Conservation (phyloP, 2,113 vertebrate genomes). For the Tonatia bakeri region DNA sequence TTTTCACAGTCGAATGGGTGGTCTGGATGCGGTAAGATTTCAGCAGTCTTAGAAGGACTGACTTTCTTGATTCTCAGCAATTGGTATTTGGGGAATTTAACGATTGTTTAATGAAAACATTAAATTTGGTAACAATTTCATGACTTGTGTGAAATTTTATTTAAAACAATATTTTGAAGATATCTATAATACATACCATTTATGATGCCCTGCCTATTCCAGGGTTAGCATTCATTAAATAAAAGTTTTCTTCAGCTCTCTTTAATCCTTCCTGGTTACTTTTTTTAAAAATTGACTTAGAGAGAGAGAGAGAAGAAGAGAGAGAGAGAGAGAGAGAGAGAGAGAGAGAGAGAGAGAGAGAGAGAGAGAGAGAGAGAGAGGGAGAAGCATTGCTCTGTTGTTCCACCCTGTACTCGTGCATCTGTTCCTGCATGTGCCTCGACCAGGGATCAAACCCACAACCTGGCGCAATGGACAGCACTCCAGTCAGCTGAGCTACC, state of each 20-base stretch:
- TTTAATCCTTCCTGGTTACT: neutral
- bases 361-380: neutral
- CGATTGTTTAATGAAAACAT: neutral
- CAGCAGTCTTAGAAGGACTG: neutral
- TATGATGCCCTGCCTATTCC: neutral
- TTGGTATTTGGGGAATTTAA: neutral
- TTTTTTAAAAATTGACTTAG: neutral
- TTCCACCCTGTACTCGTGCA: no score
- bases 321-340: neutral
- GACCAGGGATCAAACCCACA: no score
- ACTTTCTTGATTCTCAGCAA: neutral
- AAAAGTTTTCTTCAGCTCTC: neutral
- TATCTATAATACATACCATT: neutral
- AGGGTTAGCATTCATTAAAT: neutral
- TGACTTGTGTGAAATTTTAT: neutral
- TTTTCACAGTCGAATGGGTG: neutral
- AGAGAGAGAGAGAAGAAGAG: neutral
- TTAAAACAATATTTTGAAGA: neutral
- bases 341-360: neutral
- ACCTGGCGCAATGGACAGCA: no score
- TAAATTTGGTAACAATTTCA: neutral
- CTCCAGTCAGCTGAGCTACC: neutral
- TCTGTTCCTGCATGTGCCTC: no score
- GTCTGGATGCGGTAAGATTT: neutral
- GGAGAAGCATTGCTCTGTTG: neutral